phyloP scores from a whole-genome alignment of 2,888 invertebrate genomes.

The Pollenia labialis region DNA sequence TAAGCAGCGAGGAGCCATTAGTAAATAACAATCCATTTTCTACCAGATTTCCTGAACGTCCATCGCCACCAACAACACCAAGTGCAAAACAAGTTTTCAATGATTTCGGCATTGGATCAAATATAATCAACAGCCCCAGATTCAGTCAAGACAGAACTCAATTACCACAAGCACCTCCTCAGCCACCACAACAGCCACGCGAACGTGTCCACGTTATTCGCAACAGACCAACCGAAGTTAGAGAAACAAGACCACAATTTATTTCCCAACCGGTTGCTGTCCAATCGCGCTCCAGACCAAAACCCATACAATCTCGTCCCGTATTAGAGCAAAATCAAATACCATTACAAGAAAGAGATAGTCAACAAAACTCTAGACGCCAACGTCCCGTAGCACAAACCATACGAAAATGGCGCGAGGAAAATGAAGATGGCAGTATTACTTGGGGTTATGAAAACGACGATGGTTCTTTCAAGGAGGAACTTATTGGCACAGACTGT shows the following conservation, averaged over 20 bases:
- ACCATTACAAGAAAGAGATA: conserved; percentile 77
- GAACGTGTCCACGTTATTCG: conserved; percentile 84
- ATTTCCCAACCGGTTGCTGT: conserved; percentile 80
- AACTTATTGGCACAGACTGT: conserved; percentile 91
- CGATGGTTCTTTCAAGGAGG: conserved; percentile 94
- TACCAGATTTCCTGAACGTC: conserved; percentile 81
- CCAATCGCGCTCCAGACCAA: conserved; percentile 78
- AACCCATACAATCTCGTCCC: conserved; percentile 82
- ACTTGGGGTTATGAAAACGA: conserved; percentile 96
- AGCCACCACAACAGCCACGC: conserved; percentile 85
- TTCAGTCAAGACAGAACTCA: conserved; percentile 82
- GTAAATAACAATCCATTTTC: conserved; percentile 77
- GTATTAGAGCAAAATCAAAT: conserved; percentile 79
- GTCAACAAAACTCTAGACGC: conserved; percentile 78
- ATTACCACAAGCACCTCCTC: conserved; percentile 77
- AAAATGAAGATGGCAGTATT: conserved; percentile 90
- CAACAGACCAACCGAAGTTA: conserved; percentile 78
- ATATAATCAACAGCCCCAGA: conserved; percentile 78
- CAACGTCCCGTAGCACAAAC: conserved; percentile 90
- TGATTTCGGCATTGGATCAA: conserved; percentile 81
- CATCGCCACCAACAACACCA: conserved; percentile 75
- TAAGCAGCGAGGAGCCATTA: conserved; percentile 76
- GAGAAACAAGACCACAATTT: conserved; percentile 82
- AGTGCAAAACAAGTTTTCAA: conserved; percentile 78
- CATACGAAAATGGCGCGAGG: conserved; percentile 89